Conservation (phyloP, 2,113 vertebrate genomes). For the Indri indri region DNA sequence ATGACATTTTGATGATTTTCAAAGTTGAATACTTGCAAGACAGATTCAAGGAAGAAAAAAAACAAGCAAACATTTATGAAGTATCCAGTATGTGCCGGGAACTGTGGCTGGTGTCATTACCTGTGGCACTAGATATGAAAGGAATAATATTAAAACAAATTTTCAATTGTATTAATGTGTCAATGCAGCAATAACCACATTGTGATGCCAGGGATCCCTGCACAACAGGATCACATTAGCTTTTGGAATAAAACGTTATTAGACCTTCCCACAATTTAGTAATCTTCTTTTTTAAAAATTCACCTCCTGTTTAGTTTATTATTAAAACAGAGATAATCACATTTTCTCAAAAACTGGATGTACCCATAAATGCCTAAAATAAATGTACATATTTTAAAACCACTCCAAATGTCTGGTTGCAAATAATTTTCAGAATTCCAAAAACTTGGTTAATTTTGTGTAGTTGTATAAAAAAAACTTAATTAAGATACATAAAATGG, state of each 20-base stretch:
- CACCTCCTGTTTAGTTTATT: background rate
- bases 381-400: slow-evolving; percentile 1
- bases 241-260: background rate
- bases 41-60: background rate
- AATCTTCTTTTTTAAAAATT: background rate
- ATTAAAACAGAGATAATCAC: background rate
- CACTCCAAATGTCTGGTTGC: background rate
- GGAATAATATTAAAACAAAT: background rate
- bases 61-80: background rate
- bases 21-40: background rate
- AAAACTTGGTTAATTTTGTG: background rate
- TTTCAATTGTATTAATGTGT: background rate
- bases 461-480: background rate
- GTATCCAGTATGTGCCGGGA: background rate
- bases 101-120: background rate
- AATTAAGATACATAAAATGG: background rate
- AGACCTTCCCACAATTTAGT: background rate
- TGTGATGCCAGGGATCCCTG: background rate
- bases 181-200: background rate
- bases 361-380: background rate
- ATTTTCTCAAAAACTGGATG: slow-evolving; percentile 29
- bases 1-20: background rate
- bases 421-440: slow-evolving; percentile 9
- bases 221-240: accelerated
- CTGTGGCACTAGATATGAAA: background rate